Evolutionary conservation across 2,113 vertebrate species (phyloP), one percentile per base, ranked within the genome.

Genomic region (Paracanthobrama guichenoti): DNA sequence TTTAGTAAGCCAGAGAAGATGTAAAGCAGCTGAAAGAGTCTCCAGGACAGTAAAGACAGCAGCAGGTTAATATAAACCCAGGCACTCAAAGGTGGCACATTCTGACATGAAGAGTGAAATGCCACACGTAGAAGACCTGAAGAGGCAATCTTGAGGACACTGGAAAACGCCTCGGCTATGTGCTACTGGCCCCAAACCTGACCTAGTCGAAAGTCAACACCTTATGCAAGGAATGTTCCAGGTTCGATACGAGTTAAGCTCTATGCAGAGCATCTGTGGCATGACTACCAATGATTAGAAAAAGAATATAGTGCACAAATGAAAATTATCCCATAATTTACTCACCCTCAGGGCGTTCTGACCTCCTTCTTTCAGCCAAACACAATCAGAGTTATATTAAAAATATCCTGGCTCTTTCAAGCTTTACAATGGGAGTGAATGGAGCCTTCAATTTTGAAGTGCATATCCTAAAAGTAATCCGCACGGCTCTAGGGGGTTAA

Each of bases 61-160:
- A 35, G 84, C 79, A 16, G 77, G 85, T 88, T 60, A 88, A 90
- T 93, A 89, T 93, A 91, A 16, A 59, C 83, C 87, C 67, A 9
- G 5, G 16, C 18, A 88, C 46, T 57, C 42, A 60, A 86, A 90
- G 90, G 90, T 93, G 93, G 80, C 87, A 92, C 89, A 94, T 94
- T 94, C 92, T 89, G 86, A 88, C 82, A 28, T 55, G 22, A 6
- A 39, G 3, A 85, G 91, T 81, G 89, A 94, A 95, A 94, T 93
- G 90, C 87, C 90, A 84, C 92, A 93, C 83, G 44, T 81, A 78
- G 50, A 86, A 90, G 85, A 42, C 39, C 81, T 35, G 60, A 89
- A 22, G 82, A 83, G 81, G 3, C 75, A 60, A 46, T 91, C 86
- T 90, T 88, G 86, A 90, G 86, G 74, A 39, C 64, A 57, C 44